Base-by-base conservation (phyloP, 2,113 vertebrate genomes). In the Bambusicola thoracicus region DNA sequence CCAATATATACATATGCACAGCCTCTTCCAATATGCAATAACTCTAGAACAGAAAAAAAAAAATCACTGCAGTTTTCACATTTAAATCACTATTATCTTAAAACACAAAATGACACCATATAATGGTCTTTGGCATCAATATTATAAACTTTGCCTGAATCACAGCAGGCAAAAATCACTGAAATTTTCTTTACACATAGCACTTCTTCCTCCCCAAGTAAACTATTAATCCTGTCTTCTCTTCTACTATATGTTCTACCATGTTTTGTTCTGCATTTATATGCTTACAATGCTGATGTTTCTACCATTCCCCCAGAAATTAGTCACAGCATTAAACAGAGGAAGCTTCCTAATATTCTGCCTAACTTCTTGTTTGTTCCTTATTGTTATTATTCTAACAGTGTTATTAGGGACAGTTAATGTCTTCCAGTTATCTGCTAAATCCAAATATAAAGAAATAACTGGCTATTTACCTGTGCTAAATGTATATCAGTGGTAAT, bases 81-180 rank as follows among this genome's bases (percentile, higher is more conserved):
- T 90, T 76, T 43, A 65, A 81, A 65, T 68, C 43, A 61, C 61
- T 32, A 21, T 11, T 79, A 89, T 24, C 24, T 88, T 83, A 72
- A 72, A 88, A 32, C 69, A 93, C 81, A 94, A 76, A 79, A 61
- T 13, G 56, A 87, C 81, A 94, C 36, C 46, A 68, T 56, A 65
- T 2, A 24, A 55, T 78, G 96, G 96, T 53, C 76, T 96, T 97
- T 95, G 96, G 96, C 96, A 97, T 94, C 95, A 92, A 43, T 65
- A 79, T 34, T 58, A 78, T 29, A 67, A 83, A n/a, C 43, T 25
- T 2, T 81, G n/a, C 32, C 87, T 53, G 21, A 89, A 90, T 81
- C 32, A 48, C 25, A 61, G 65, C 17, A 75, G 40, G 40, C 53
- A 83, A 62, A 83, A 85, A 10, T 0, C 6, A 36, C 55, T 53